Evolutionary conservation across 1,140 invertebrate species (phyloP).

Genomic region (Gonioctena quinquepunctata): DNA sequence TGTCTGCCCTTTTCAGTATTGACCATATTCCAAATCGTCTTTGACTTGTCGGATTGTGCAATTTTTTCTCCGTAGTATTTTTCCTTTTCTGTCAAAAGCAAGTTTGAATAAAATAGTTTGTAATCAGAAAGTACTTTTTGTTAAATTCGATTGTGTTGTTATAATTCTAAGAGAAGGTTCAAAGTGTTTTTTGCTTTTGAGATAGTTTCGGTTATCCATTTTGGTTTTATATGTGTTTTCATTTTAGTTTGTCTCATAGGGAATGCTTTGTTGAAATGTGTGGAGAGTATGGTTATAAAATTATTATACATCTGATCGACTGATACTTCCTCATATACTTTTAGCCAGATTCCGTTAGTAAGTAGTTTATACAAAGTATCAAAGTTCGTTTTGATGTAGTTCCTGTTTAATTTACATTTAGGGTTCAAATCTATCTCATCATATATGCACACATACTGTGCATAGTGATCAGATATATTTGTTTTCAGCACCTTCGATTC

Average conservation of each 20-base stretch:
- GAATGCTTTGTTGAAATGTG: not conserved
- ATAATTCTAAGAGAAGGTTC: not conserved
- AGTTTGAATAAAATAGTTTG: not conserved
- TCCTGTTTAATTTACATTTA: not conserved
- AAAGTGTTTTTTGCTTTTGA: not conserved
- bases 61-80: conserved; percentile 1
- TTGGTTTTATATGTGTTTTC: not conserved
- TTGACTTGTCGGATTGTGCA: not conserved
- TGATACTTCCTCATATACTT: not conserved
- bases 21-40: not conserved
- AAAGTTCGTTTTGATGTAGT: not conserved
- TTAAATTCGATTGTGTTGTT: not conserved
- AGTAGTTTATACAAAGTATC: not conserved
- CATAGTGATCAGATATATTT: not conserved
- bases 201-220: not conserved
- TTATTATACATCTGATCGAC: not conserved
- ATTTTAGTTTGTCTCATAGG: not conserved
- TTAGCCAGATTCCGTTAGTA: not conserved
- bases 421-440: not conserved
- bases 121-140: not conserved
- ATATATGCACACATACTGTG: not conserved
- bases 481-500: not conserved
- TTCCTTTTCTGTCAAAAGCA: not conserved
- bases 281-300: not conserved
- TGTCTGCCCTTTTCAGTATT: not conserved